phyloP scores from a whole-genome alignment of 2,113 vertebrate species.

The Pipa parva region DNA sequence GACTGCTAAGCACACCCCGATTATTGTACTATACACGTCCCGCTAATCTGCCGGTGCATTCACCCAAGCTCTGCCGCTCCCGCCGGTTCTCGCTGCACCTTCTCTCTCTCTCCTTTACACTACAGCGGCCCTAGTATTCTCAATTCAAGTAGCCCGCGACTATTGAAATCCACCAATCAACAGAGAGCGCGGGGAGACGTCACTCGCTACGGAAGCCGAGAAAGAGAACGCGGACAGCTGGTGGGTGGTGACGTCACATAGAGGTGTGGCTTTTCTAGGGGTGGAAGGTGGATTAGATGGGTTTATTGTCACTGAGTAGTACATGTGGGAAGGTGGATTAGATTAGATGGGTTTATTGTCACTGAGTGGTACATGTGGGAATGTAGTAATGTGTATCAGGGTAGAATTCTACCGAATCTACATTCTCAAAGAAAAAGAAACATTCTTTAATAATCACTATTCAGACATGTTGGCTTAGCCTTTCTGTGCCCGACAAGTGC shows the following conservation, averaged over 20 bases:
- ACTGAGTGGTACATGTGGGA: too few species aligned
- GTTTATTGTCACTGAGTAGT: too few species aligned
- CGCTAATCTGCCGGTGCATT: neutral
- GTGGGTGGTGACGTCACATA: neutral
- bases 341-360: too few species aligned
- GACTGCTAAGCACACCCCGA: neutral
- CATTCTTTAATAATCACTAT: too few species aligned
- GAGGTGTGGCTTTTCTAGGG: neutral
- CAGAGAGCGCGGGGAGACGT: constrained; percentile 22
- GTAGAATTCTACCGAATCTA: too few species aligned
- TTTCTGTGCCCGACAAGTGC: too few species aligned
- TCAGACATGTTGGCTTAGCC: too few species aligned
- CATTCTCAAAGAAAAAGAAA: too few species aligned
- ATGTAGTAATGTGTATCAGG: too few species aligned
- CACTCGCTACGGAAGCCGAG: constrained; percentile 21
- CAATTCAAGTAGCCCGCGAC: constrained; percentile 97
- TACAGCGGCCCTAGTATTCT: constrained; percentile 45
- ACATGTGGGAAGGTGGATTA: too few species aligned
- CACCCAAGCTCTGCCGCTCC: neutral
- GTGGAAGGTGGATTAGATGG: too few species aligned
- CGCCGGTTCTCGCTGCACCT: neutral
- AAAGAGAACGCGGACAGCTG: constrained; percentile 16
- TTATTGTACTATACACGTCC: too few species aligned
- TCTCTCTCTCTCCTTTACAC: constrained; percentile 39
- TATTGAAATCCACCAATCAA: constrained; percentile 91